Percentiles rank a stretch among this genome's conserved stretches.
Conservation (phyloP, 1,140 invertebrate species). For the Brachionus rubens region DNA sequence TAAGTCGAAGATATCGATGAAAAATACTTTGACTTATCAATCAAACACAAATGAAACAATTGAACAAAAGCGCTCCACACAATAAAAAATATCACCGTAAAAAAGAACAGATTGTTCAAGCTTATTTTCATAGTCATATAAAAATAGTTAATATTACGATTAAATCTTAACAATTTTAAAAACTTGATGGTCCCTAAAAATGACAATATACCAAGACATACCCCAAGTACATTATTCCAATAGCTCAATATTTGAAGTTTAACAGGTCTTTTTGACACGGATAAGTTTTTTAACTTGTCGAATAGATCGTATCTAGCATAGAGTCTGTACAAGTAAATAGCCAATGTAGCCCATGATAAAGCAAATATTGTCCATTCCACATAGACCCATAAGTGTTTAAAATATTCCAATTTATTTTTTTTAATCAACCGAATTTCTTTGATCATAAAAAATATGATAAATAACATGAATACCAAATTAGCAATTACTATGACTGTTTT, state of each 20-base stretch:
- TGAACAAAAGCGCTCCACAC: not conserved
- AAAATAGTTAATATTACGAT: constrained; percentile 11
- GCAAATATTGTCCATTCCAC: constrained; percentile 59
- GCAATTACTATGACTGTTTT: constrained; percentile 56
- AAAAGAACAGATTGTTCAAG: not conserved
- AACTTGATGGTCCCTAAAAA: constrained; percentile 41
- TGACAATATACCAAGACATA: not conserved
- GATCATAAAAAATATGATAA: constrained; percentile 62
- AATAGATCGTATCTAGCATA: constrained; percentile 57
- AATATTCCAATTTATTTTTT: constrained; percentile 53
- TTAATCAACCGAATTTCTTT: constrained; percentile 14
- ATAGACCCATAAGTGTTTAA: constrained; percentile 59
- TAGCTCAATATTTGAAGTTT: constrained; percentile 48
- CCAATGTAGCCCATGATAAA: constrained; percentile 57
- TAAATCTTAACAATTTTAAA: constrained; percentile 36
- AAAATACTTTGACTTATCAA: not conserved
- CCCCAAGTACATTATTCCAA: constrained; percentile 27
- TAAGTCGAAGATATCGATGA: not conserved
- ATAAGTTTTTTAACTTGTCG: constrained; percentile 57
- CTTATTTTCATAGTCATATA: not conserved
- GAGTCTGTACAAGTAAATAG: constrained; percentile 59
- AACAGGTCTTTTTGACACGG: constrained; percentile 62
- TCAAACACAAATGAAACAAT: not conserved
- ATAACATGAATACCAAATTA: constrained; percentile 58
- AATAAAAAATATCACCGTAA: constrained; percentile 15